Evolutionary conservation across 2,888 invertebrate species (phyloP).

Genomic region (Apamea sordens): DNA sequence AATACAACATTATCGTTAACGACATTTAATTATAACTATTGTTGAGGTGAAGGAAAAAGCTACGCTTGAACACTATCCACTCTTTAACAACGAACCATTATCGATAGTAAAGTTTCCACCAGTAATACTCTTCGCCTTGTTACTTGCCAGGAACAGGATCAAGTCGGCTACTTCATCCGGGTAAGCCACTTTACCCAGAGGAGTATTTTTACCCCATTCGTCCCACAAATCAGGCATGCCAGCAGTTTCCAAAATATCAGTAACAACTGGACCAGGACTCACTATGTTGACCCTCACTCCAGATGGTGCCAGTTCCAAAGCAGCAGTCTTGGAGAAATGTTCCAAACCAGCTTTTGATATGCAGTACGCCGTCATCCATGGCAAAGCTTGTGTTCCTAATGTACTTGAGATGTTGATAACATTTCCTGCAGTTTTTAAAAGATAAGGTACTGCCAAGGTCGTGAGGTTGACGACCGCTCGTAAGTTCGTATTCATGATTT

Average conservation of each 20-base stretch:
- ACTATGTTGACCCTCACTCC: constrained; percentile 93
- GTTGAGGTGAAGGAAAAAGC: too few species aligned
- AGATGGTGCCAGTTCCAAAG: constrained; percentile 91
- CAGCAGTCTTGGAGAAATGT: constrained; percentile 93
- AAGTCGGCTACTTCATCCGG: constrained; percentile 43
- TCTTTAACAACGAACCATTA: constrained; percentile 37
- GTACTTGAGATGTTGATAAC: constrained; percentile 64
- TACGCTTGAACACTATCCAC: background rate
- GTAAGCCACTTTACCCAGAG: constrained; percentile 36
- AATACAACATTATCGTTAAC: background rate
- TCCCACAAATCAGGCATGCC: constrained; percentile 43
- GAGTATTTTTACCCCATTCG: background rate
- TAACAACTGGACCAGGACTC: constrained; percentile 93
- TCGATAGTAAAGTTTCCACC: constrained; percentile 39
- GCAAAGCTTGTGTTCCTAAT: background rate
- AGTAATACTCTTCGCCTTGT: constrained; percentile 53
- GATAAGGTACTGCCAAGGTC: constrained; percentile 55
- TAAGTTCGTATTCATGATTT: constrained; percentile 63
- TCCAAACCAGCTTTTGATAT: constrained; percentile 78
- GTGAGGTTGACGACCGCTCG: constrained; percentile 57
- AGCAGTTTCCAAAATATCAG: constrained; percentile 39
- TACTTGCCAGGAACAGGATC: constrained; percentile 44
- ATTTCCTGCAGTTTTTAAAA: constrained; percentile 66
- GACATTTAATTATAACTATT: constrained; percentile 1
- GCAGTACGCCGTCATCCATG: constrained; percentile 27